phyloP scores from a whole-genome alignment of 2,888 invertebrate species.

The Himalopsyche japonica region DNA sequence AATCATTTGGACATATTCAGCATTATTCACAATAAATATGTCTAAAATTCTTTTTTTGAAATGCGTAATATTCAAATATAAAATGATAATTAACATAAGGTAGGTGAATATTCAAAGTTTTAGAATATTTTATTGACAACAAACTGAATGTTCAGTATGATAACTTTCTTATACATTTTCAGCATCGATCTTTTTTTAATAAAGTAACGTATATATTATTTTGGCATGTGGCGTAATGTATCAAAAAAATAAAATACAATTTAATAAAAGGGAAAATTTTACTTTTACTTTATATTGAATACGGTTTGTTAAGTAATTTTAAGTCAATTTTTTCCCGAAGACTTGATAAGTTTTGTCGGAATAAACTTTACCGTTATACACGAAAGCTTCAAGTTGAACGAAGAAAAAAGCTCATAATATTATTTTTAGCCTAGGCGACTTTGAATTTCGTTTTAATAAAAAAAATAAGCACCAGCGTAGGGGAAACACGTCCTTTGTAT shows the following conservation, averaged over 20 bases:
- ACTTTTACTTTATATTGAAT: not conserved
- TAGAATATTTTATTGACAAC: too few relatives aligned
- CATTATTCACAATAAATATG: too few relatives aligned
- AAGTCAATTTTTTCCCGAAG: not conserved
- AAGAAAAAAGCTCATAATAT: not conserved
- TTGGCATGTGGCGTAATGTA: not conserved
- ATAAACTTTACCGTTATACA: not conserved
- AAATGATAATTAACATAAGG: too few relatives aligned
- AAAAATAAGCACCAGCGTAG: not conserved
- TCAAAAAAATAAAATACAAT: not conserved
- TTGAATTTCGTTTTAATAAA: not conserved
- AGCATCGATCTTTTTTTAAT: too few relatives aligned
- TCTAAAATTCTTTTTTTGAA: too few relatives aligned
- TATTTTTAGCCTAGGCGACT: not conserved
- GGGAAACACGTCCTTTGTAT: not conserved
- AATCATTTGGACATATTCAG: too few relatives aligned
- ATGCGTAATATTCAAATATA: too few relatives aligned
- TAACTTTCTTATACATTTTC: too few relatives aligned
- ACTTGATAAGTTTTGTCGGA: not conserved
- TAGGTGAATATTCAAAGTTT: too few relatives aligned
- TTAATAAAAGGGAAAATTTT: not conserved
- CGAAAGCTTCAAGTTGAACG: not conserved
- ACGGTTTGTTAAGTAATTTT: not conserved
- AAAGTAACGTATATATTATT: too few relatives aligned
- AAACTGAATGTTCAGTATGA: too few relatives aligned